Percentiles rank a stretch among this genome's conserved stretches.
These are phyloP conservation scores for Trinorchestia longiramus DNA, from an alignment of 1,140 invertebrate species.

Conservation along the genomic window DNA sequence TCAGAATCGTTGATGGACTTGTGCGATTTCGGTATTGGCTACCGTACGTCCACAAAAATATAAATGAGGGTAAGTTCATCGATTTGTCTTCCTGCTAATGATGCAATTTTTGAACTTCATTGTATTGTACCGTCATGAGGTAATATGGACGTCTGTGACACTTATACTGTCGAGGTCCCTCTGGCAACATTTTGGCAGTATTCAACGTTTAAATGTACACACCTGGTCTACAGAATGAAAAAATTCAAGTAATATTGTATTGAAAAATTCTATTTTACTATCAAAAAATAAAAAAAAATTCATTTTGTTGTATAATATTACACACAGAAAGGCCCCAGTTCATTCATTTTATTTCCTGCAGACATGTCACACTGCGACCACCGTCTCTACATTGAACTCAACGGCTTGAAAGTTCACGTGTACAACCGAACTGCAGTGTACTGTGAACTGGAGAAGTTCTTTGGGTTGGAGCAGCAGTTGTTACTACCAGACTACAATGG, in stretches of 20 bases:
- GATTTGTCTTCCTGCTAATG: neutral
- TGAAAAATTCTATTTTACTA: no score
- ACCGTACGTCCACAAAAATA: slow-evolving; percentile 93
- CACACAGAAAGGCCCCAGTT: neutral
- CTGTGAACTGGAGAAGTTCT: slow-evolving; percentile 87
- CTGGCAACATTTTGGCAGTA: no score
- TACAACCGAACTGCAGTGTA: slow-evolving; percentile 95
- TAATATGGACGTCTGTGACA: no score
- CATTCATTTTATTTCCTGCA: slow-evolving; percentile 69
- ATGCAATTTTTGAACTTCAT: no score
- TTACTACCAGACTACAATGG: slow-evolving; percentile 74
- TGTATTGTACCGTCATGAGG: no score
- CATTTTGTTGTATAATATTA: neutral
- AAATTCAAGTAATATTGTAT: no score
- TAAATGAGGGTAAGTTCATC: slow-evolving; percentile 82
- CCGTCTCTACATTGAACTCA: slow-evolving; percentile 90
- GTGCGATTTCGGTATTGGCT: slow-evolving; percentile 97
- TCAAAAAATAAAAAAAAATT: no score
- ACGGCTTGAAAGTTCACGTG: slow-evolving; percentile 95
- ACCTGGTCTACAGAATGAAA: no score
- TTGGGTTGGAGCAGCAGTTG: slow-evolving; percentile 83
- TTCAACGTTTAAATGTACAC: no score
- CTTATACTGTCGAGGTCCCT: no score
- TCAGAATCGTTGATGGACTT: slow-evolving; percentile 96
- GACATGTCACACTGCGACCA: slow-evolving; percentile 97